Base-by-base conservation (phyloP, 1,140 invertebrate genomes). In the Dicyema japonicum region DNA sequence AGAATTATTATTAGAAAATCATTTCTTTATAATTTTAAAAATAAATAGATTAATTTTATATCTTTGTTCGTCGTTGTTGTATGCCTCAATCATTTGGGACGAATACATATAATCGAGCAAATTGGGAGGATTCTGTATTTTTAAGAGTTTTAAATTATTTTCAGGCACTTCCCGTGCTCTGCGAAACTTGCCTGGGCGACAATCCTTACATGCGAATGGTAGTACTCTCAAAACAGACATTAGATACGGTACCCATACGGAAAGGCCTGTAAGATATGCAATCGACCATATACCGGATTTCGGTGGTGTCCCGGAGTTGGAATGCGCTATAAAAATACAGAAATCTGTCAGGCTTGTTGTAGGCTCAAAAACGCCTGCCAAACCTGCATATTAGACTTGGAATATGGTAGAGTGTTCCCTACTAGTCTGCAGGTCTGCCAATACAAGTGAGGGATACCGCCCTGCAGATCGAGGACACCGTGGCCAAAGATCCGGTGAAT, bases 131-230 rank as follows among this genome's bases (percentile, higher is more conserved):
- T 59, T 65, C 78, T 12, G 72, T 76, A 61, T n/a, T n/a, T n/a
- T n/a, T n/a, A n/a, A n/a, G n/a, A n/a, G n/a, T n/a, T n/a, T n/a
- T n/a, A n/a, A n/a, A n/a, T n/a, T n/a, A n/a, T n/a, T n/a, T n/a
- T n/a, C n/a, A n/a, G n/a, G n/a, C n/a, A n/a, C n/a, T 94, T 50
- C 88, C 88, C 18, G 82, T 94, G 45, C 54, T 97, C 5, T 97
- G 88, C 52, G 75, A 94, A 52, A 97, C 88, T 43, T 97, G 88
- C 51, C 60, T 97, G 5, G 88, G 85, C 31, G 82, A 90, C 50
- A 94, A 92, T 59, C 85, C 85, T 0, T 94, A 92, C 39, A 69
- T 94, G 38, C 61, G 82, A 37, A 94, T 94, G 85, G 90, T n/a
- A n/a, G n/a, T n/a, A n/a, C n/a, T n/a, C n/a, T n/a, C n/a, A n/a